Conservation (phyloP, 2,797 vertebrate species). For the Channallabes apus region DNA sequence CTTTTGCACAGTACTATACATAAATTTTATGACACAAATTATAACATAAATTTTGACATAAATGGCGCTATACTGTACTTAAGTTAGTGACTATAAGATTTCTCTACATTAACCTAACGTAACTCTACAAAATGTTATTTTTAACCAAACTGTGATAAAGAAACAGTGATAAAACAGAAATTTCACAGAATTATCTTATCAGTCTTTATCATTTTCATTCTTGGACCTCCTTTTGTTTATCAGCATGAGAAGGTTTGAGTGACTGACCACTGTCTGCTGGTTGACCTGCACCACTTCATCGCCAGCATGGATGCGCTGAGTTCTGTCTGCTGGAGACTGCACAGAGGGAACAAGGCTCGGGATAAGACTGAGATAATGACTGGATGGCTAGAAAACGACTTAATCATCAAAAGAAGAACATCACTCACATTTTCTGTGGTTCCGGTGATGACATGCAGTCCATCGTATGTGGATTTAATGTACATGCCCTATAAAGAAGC, state of each 20-base stretch:
- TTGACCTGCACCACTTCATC: constrained; percentile 96
- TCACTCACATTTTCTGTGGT: constrained; percentile 93
- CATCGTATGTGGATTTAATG: constrained; percentile 97
- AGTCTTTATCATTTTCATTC: not conserved
- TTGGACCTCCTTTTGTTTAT: not conserved
- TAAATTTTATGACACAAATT: too few relatives aligned
- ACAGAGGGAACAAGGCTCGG: not conserved
- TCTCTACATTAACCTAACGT: not conserved
- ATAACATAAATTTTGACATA: not conserved
- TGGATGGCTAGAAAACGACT: not conserved
- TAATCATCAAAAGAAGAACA: not conserved
- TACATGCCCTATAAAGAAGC: constrained; percentile 85
- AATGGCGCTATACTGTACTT: not conserved
- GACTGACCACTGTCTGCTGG: constrained; percentile 91
- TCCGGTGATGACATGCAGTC: constrained; percentile 92
- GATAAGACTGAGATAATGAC: not conserved
- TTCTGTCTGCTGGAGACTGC: constrained; percentile 91
- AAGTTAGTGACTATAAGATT: not conserved
- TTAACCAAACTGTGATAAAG: constrained; percentile 1
- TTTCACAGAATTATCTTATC: not conserved
- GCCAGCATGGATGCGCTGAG: constrained; percentile 91
- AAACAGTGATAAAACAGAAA: constrained; percentile 12
- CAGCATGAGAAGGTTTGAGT: not conserved
- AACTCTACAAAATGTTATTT: not conserved
- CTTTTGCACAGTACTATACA: too few relatives aligned